These are phyloP conservation scores for Callospermophilus lateralis DNA, from an alignment of 2,113 vertebrate species.

Conservation along the genomic window DNA sequence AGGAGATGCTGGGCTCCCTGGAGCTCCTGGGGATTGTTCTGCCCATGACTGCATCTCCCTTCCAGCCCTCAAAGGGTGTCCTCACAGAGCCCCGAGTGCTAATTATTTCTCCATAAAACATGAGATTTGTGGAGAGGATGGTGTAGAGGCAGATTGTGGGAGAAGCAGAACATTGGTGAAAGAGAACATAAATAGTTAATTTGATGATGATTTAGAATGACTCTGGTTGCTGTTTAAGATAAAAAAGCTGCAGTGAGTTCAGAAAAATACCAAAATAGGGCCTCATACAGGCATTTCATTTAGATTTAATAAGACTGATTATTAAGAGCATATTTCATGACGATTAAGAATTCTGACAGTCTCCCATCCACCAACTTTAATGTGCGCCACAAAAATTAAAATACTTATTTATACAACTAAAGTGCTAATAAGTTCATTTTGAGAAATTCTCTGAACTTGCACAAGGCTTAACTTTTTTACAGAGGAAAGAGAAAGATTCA, in stretches of 20 bases:
- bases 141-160: not conserved
- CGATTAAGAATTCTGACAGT: conserved; percentile 79
- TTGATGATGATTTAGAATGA: conserved; percentile 83
- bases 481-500: not conserved
- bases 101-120: conserved; percentile 74
- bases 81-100: not conserved
- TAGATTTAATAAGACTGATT: conserved; percentile 76
- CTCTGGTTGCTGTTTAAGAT: conserved; percentile 76
- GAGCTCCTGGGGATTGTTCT: not conserved
- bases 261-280: conserved; percentile 77
- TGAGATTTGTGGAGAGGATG: conserved; percentile 51
- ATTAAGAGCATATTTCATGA: conserved; percentile 76
- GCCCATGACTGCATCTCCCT: not conserved
- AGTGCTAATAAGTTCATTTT: conserved; percentile 75
- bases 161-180: conserved; percentile 21
- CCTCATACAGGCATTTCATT: conserved; percentile 83
- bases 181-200: conserved; percentile 85
- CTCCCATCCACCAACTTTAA: conserved; percentile 81
- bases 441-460: conserved; percentile 72
- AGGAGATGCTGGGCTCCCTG: not conserved
- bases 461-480: conserved; percentile 73
- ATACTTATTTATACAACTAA: conserved; percentile 85
- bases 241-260: conserved; percentile 77
- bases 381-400: conserved; percentile 83
- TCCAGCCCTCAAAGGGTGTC: not conserved